Base-by-base conservation (phyloP, 1,140 invertebrate genomes). In the Drosophila malerkotliana region DNA sequence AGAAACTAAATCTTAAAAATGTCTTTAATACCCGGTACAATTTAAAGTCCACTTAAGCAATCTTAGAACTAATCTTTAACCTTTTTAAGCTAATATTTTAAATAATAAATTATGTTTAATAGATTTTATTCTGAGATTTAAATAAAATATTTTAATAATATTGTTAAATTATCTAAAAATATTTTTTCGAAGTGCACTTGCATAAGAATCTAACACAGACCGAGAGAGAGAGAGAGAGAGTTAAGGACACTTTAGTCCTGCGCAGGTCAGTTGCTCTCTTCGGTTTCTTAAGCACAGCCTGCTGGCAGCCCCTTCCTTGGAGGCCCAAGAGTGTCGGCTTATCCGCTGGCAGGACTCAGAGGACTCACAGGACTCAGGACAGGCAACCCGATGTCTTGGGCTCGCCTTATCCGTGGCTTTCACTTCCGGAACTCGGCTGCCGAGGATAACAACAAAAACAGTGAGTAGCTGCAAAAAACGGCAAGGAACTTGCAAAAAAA, bases 391-490 rank as follows among this genome's bases (percentile, higher is more conserved):
- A 56, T 52, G 53, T 66, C 53, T 73, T 74, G 34, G 59, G 28
- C 53, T 54, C 37, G 53, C 53, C 72, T 83, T 74, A 73, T 59
- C 57, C 44, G 62, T 32, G 68, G 54, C 63, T 62, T 56, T 80
- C 59, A 79, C 68, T 85, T 85, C 64, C 81, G 73, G 34, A 63
- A 80, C 72, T 77, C 59, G n/a, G 58, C 73, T 53, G 67, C 52
- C 54, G 37, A 28, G 51, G 60, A 69, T 48, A 66, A 64, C 56
- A 28, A 44, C 64, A 63, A 41, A 21, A 12, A 54, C 39, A 12
- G 7, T 26, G 28, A 21, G 53, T 37, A 12, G 41, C 41, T 28
- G 15, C 9, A 15, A 12, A 41, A 44, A 44, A 44, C 39, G 15
- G 39, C 14, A 18, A 14, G 6, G 41, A n/a, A 15, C 5, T 15